Evolutionary conservation across 2,888 invertebrate species (phyloP).

Genomic region (Lithophane leautieri): DNA sequence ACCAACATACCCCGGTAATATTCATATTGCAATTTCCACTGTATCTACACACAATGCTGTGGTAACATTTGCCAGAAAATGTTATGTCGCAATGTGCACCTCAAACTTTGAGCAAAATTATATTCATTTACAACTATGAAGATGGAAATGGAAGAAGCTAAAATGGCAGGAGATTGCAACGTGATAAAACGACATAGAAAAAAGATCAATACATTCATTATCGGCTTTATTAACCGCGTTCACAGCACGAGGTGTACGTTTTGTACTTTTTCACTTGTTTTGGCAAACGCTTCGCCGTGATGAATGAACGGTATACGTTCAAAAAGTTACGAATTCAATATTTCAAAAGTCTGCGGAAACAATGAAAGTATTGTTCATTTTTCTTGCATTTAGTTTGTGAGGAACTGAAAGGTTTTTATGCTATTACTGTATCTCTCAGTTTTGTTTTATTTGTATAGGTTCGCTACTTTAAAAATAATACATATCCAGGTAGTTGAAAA

Average conservation of each 20-base stretch:
- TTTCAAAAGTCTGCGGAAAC: constrained; percentile 46
- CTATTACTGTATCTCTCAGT: constrained; percentile 4
- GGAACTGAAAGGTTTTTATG: constrained; percentile 22
- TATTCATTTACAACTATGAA: constrained; percentile 31
- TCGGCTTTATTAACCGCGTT: constrained; percentile 42
- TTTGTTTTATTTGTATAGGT: neutral
- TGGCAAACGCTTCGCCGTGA: constrained; percentile 62
- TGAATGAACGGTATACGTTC: constrained; percentile 54
- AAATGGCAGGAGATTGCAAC: constrained; percentile 44
- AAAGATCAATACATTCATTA: constrained; percentile 47
- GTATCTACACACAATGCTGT: constrained; percentile 35
- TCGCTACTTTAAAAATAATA: constrained; percentile 3
- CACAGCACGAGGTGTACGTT: constrained; percentile 27
- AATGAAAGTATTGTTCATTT: constrained; percentile 54
- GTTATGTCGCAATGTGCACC: constrained; percentile 33
- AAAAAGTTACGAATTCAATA: constrained; percentile 55
- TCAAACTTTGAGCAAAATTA: constrained; percentile 22
- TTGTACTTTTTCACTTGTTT: constrained; percentile 65
- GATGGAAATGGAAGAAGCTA: constrained; percentile 28
- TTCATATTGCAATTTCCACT: constrained; percentile 54
- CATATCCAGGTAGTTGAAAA: constrained; percentile 16
- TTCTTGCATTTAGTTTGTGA: constrained; percentile 33
- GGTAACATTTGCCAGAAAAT: constrained; percentile 47
- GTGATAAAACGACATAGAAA: constrained; percentile 38
- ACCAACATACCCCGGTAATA: constrained; percentile 44